Evolutionary conservation across 2,113 vertebrate genomes (phyloP).

Genomic region (Rhinolophus sinicus): DNA sequence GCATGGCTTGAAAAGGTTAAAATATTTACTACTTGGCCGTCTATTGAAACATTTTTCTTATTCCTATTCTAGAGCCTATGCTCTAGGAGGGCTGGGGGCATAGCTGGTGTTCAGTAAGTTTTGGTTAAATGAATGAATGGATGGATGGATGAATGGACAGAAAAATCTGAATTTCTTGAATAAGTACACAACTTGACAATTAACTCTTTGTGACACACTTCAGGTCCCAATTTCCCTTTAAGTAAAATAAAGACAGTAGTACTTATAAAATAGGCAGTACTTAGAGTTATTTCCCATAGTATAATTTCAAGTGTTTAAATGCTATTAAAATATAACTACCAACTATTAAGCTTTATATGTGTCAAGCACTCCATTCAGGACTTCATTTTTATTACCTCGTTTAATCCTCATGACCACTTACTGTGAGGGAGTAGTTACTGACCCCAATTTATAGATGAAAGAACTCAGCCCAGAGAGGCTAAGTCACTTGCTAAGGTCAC

Average conservation of each 20-base stretch:
- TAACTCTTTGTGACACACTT: background rate
- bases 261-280: slow-evolving; percentile 14
- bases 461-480: slow-evolving; percentile 26
- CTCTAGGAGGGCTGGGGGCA: background rate
- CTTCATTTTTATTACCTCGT: slow-evolving; percentile 68
- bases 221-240: background rate
- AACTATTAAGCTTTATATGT: slow-evolving; percentile 71
- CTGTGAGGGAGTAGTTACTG: background rate
- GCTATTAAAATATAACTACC: slow-evolving; percentile 72
- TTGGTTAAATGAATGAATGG: background rate
- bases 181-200: background rate
- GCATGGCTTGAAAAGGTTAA: background rate
- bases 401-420: slow-evolving; percentile 47
- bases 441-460: slow-evolving; percentile 11
- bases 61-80: background rate
- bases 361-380: slow-evolving; percentile 59
- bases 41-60: background rate
- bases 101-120: background rate
- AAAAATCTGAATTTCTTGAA: background rate
- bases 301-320: slow-evolving; percentile 45
- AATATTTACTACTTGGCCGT: background rate
- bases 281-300: slow-evolving; percentile 55
- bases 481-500: background rate
- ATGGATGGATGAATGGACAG: background rate
- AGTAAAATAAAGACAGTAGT: slow-evolving; percentile 30